Base-by-base conservation (phyloP, 64 coral and sea anemone species). In the Stichodactyla helianthus region DNA sequence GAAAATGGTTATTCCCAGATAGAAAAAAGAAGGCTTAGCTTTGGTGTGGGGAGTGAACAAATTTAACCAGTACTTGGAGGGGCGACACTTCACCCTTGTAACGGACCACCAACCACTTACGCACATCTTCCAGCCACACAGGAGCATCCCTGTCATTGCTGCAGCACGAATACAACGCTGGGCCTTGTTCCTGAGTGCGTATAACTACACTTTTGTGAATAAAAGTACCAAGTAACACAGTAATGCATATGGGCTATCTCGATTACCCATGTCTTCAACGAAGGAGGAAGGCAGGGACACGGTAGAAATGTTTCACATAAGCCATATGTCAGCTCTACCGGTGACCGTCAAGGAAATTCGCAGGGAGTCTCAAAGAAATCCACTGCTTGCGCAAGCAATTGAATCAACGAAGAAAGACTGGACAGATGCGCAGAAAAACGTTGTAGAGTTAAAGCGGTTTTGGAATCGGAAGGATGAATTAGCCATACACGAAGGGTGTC, bases 71-170 rank as follows among this genome's bases (percentile, higher is more conserved):
- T 89, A 87, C 65, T 85, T 93, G 52, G 77, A 89, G 79, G 88
- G 88, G 19, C 23, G 92, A 83, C 52, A 59, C 54, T 93, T 93
- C 28, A 93, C 77, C 25, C 79, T 93, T 53, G 64, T 87, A 17
- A 90, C 92, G n/a, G 83, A 93, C 60, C 87, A 93, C 85, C 52
- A 93, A 59, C 84, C 92, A 18, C 28, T 82, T 53, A 86, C 77
- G 54, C 62, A 54, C 61, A 86, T 89, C 70, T 93, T 93, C 54
- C 83, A 89, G 70, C 92, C 60, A 44, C 82, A 70, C 53, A 93
- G 89, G 62, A 83, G 83, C 50, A 61, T 90, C 22, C 84, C 88
- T 65, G 92, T 53, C 18, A 89, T 78, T 50, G 79, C 83, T 2
- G 88, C 88, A 55, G 86, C 86, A 27, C 26, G 86, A 59, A 20